phyloP scores from a whole-genome alignment of 2,888 invertebrate genomes.

The Drosophila cognata region DNA sequence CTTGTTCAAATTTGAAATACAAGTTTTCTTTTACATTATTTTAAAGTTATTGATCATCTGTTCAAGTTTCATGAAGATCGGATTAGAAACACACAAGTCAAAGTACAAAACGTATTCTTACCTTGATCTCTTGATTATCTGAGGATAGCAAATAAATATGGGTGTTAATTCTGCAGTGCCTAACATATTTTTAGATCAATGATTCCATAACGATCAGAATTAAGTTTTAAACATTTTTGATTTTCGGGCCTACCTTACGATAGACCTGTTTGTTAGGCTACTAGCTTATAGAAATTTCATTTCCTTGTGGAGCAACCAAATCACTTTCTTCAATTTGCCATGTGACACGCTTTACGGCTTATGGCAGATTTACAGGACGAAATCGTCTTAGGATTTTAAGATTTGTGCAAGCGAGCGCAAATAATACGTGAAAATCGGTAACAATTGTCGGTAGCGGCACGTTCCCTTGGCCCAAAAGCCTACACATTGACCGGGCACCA shows the following conservation, averaged over 20 bases:
- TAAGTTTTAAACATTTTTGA: not conserved
- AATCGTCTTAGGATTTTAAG: constrained; percentile 68
- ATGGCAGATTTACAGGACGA: constrained; percentile 76
- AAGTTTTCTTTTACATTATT: no score
- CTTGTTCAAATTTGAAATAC: no score
- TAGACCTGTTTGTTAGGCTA: not conserved
- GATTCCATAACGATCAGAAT: not conserved
- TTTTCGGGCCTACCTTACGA: not conserved
- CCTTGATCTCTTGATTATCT: not conserved
- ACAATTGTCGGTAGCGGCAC: constrained; percentile 62
- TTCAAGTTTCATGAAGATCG: not conserved
- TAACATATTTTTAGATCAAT: not conserved
- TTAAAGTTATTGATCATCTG: not conserved
- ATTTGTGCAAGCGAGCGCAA: constrained; percentile 64
- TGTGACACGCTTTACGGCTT: constrained; percentile 84
- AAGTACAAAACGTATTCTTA: not conserved
- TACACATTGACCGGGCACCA: constrained; percentile 39
- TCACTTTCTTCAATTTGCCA: constrained; percentile 82
- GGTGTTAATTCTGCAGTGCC: not conserved
- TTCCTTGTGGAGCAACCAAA: constrained; percentile 10
- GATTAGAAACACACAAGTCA: not conserved
- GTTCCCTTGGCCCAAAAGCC: constrained; percentile 38
- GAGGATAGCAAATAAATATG: not conserved
- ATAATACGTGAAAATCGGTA: constrained; percentile 57
- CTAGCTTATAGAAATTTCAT: constrained; percentile 4